Evolutionary conservation across 2,888 invertebrate genomes (phyloP).

Genomic region (Platycheirus albimanus): DNA sequence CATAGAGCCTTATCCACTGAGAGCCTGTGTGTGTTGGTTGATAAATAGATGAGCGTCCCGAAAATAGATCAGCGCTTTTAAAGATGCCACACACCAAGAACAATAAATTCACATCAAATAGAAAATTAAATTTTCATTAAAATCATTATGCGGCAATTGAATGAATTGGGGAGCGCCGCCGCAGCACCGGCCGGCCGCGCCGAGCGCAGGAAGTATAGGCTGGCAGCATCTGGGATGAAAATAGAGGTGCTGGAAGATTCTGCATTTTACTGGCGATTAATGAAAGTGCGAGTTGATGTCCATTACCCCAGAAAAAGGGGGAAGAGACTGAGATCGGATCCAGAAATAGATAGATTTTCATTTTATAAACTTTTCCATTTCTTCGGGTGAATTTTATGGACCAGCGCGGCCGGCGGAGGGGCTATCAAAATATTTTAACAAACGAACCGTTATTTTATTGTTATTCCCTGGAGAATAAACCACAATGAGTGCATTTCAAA

Average conservation of each 20-base stretch:
- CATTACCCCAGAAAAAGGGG: neutral
- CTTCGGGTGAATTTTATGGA: conserved; percentile 13
- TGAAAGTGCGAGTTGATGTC: conserved; percentile 62
- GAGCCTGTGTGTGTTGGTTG: conserved; percentile 32
- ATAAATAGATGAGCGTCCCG: conserved; percentile 62
- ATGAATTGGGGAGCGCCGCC: conserved; percentile 32
- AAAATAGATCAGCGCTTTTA: conserved; percentile 61
- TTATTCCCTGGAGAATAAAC: conserved; percentile 48
- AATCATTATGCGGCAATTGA: conserved; percentile 77
- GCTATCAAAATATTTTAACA: conserved; percentile 58
- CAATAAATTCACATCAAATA: conserved; percentile 80
- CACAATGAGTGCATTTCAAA: conserved; percentile 46
- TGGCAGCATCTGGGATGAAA: neutral
- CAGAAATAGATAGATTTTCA: conserved; percentile 33
- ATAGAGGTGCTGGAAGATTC: conserved; percentile 1
- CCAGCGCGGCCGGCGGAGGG: no score
- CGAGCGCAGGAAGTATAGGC: neutral
- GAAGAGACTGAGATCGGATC: neutral
- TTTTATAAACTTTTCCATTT: conserved; percentile 7
- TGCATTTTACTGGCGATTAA: conserved; percentile 44
- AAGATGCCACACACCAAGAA: conserved; percentile 78
- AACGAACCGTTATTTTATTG: conserved; percentile 58
- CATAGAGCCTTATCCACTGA: no score
- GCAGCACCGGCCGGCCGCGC: neutral
- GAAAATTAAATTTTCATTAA: conserved; percentile 81